Evolutionary conservation across 2,888 invertebrate species (phyloP).

Genomic region (Xestoiulus laeticollis): DNA sequence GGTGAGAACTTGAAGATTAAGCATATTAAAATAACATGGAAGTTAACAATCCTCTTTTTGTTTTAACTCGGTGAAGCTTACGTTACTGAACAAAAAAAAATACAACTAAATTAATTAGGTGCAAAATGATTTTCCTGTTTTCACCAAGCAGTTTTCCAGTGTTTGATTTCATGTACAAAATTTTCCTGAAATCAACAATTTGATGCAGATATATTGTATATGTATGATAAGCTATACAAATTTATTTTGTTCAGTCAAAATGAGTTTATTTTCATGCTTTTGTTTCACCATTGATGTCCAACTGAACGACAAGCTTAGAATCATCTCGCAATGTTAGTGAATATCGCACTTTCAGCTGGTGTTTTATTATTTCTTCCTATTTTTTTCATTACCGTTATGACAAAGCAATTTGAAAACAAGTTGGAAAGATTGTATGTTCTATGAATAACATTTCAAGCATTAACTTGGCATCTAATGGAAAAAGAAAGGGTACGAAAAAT

Average conservation of each 20-base stretch:
- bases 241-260: neutral
- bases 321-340: neutral
- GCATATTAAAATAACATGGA: too few species aligned
- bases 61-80: too few species aligned
- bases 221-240: too few species aligned
- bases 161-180: too few species aligned
- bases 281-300: neutral
- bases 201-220: too few species aligned
- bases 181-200: too few species aligned
- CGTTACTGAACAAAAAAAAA: too few species aligned
- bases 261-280: neutral
- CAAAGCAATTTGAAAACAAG: slow-evolving; percentile 4
- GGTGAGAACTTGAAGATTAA: too few species aligned
- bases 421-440: slow-evolving; percentile 29
- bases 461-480: neutral
- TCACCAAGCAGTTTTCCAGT: too few species aligned
- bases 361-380: neutral
- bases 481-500: neutral
- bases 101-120: too few species aligned
- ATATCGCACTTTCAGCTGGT: neutral
- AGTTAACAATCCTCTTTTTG: too few species aligned
- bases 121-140: too few species aligned
- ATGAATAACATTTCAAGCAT: slow-evolving; percentile 14
- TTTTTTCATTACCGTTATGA: neutral
- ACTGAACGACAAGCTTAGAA: neutral